Percentiles rank a stretch among this genome's conserved stretches.
Evolutionary conservation across 1,140 invertebrate genomes (phyloP).

Genomic region (Aphelinus atriplicis): DNA sequence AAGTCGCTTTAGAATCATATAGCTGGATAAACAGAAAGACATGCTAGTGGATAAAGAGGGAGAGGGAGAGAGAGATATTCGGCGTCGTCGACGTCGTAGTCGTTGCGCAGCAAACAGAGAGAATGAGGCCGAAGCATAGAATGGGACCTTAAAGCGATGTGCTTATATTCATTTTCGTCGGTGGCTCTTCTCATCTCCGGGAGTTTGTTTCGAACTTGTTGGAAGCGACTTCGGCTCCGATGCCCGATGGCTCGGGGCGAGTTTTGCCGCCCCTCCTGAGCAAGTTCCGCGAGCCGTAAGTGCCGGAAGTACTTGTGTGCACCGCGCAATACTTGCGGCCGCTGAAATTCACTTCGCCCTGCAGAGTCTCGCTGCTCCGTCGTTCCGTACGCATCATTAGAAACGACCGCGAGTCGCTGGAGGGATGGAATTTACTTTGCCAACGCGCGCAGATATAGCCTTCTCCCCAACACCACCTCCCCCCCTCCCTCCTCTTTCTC

Average conservation of each 20-base stretch:
- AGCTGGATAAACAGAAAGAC: conserved; percentile 5
- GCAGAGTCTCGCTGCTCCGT: not conserved
- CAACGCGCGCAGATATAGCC: too few relatives aligned
- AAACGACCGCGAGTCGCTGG: conserved; percentile 3
- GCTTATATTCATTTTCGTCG: conserved; percentile 38
- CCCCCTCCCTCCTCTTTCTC: too few relatives aligned
- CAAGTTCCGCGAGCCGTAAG: conserved; percentile 16
- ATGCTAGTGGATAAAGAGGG: not conserved
- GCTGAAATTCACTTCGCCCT: conserved; percentile 22
- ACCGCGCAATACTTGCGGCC: conserved; percentile 4
- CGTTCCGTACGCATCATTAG: conserved; percentile 10
- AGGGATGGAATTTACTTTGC: too few relatives aligned
- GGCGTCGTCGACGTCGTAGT: too few relatives aligned
- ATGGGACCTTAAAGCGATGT: conserved; percentile 25
- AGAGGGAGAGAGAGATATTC: conserved; percentile 1
- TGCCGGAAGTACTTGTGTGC: conserved; percentile 24
- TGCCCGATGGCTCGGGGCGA: conserved; percentile 30
- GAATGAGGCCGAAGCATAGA: not conserved
- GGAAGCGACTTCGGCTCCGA: conserved; percentile 28
- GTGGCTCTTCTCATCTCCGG: conserved; percentile 11
- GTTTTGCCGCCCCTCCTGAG: not conserved
- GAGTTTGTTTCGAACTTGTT: conserved; percentile 40
- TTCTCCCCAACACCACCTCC: too few relatives aligned
- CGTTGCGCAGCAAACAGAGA: too few relatives aligned
- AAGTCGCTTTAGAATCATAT: not conserved